Base-by-base conservation (phyloP, 2,113 vertebrate species). In the Psilopsiagon aurifrons region DNA sequence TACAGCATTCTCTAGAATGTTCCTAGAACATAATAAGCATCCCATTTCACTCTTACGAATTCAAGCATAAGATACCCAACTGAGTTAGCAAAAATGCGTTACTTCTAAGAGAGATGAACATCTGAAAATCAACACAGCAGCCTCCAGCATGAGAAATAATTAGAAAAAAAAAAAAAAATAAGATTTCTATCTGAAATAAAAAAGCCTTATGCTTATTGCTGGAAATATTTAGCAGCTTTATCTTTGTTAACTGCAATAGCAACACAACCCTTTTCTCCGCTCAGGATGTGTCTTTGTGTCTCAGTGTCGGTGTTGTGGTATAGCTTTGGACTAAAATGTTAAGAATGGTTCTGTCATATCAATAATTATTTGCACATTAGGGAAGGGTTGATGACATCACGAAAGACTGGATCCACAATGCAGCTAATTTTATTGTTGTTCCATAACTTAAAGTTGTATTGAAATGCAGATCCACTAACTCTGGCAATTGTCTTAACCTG, bases 111-210 rank as follows among this genome's bases (percentile, higher is more conserved):
- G 44, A 95, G n/a, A 77, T 8, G n/a, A 82, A 96, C 90, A 95
- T 88, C 81, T 95, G 83, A 95, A 96, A 95, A 39, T 71, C 84
- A 96, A 44, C 70, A 88, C 28, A 31, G 46, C 19, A 17, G 59
- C 96, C 70, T 94, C 80, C 86, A 94, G 47, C 44, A 96, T 39
- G 19, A 92, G 75, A 11, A 74, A 71, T 94, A 96, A 96, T 96
- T 96, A 96, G 17, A 92, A 96, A 95, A 94, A 77, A 15, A 92
- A 96, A 95, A 94, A 77, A 15, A 97, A 95, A 93, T 93, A 86
- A 86, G 64, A 73, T 29, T 46, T 90, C 92, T 88, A 28, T 11
- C 66, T 64, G 71, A 74, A 89, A 25, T 70, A 83, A 91, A 94
- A 86, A 90, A 86, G 22, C 20, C 10, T 54, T 16, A 12, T 96